These are phyloP conservation scores for Diadegma fenestrale DNA, from an alignment of 2,888 invertebrate species.

Conservation along the genomic window DNA sequence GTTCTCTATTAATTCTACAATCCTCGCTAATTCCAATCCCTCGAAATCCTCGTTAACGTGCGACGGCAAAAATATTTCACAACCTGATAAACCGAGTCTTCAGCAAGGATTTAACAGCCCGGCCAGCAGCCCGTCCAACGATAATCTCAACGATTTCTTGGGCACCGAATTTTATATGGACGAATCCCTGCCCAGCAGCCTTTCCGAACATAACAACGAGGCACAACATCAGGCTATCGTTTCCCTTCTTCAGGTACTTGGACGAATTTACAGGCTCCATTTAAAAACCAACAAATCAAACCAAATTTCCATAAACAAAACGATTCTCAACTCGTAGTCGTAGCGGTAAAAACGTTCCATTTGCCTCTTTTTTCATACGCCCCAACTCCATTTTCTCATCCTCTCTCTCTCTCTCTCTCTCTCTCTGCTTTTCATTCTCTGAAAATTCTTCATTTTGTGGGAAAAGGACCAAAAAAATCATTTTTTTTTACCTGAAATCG, in stretches of 20 bases:
- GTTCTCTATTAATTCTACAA: slow-evolving; percentile 48
- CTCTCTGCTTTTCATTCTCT: slow-evolving; percentile 17
- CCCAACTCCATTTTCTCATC: slow-evolving; percentile 61
- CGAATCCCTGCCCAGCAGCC: slow-evolving; percentile 94
- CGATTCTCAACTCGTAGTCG: slow-evolving; percentile 74
- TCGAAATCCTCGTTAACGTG: slow-evolving; percentile 78
- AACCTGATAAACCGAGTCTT: slow-evolving; percentile 77
- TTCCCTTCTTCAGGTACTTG: slow-evolving; percentile 84
- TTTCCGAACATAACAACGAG: slow-evolving; percentile 89
- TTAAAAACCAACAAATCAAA: slow-evolving; percentile 27
- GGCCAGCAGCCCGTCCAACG: slow-evolving; percentile 83
- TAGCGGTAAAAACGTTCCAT: slow-evolving; percentile 80
- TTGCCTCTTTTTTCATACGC: slow-evolving; percentile 69
- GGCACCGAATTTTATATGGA: slow-evolving; percentile 95
- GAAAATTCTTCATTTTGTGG: not conserved
- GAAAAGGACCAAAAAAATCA: not conserved
- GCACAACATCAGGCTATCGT: slow-evolving; percentile 84
- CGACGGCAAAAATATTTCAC: slow-evolving; percentile 82
- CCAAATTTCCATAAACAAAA: not conserved
- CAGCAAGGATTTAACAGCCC: slow-evolving; percentile 73
- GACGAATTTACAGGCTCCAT: slow-evolving; percentile 75
- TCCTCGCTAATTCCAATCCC: slow-evolving; percentile 56
- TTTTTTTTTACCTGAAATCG: too few relatives aligned
- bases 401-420: slow-evolving; percentile 65
- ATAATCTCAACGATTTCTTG: slow-evolving; percentile 88